Conservation (phyloP, 2,888 invertebrate species). For the Thecocarcelia acutangulata region DNA sequence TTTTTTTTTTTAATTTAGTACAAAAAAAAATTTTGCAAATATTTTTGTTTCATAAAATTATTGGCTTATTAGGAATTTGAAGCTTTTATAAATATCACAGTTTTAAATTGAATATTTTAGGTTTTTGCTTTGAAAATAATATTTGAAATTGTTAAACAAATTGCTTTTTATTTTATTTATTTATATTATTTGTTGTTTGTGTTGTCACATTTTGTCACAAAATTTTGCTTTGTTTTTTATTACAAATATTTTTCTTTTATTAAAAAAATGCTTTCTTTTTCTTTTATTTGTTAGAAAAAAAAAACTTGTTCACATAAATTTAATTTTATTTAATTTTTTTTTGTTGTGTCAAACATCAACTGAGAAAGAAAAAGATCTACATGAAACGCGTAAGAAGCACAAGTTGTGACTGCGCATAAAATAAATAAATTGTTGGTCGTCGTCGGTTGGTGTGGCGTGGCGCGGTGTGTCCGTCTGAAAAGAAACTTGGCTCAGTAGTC, state of each 20-base stretch:
- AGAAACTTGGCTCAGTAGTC: constrained; percentile 64
- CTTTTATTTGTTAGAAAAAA: constrained; percentile 5
- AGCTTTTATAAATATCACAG: constrained; percentile 48
- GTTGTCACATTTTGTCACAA: constrained; percentile 69
- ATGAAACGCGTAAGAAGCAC: constrained; percentile 72
- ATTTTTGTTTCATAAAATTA: constrained; percentile 2
- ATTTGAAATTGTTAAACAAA: no score
- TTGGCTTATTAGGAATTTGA: constrained; percentile 32
- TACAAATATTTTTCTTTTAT: constrained; percentile 13
- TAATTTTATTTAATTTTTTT: constrained; percentile 44
- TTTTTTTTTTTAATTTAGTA: constrained; percentile 20
- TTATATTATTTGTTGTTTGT: constrained; percentile 19
- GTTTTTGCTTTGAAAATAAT: constrained; percentile 9
- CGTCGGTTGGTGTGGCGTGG: constrained; percentile 50
- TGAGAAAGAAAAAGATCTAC: constrained; percentile 49
- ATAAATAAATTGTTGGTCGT: constrained; percentile 67
- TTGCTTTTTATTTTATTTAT: not conserved
- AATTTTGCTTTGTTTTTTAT: constrained; percentile 57
- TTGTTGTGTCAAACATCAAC: constrained; percentile 36
- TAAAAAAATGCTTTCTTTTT: constrained; percentile 1
- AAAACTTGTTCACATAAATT: constrained; percentile 35
- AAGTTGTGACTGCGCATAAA: constrained; percentile 72
- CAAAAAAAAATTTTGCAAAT: not conserved
- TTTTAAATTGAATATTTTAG: constrained; percentile 3
- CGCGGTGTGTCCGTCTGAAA: constrained; percentile 42